phyloP scores from a whole-genome alignment of 1,140 invertebrate species.

The Leptinotarsa defecta region DNA sequence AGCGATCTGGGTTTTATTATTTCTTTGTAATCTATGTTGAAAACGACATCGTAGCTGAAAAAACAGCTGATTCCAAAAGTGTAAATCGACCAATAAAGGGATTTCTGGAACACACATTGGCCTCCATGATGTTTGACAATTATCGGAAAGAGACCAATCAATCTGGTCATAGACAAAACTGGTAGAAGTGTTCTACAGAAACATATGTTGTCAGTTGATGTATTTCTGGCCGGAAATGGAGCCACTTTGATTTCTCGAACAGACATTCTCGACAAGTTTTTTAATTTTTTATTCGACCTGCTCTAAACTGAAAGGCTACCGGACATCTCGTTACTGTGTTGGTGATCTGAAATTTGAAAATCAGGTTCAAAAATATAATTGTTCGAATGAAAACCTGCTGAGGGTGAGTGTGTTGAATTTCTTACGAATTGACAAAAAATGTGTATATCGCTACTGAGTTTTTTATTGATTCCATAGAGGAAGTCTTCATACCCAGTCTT shows the following conservation, averaged over 20 bases:
- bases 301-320: too few species aligned
- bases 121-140: conserved; percentile 27
- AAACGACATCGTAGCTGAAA: conserved; percentile 30
- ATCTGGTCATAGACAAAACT: conserved; percentile 33
- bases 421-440: too few species aligned
- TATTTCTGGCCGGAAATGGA: not conserved
- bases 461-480: too few species aligned
- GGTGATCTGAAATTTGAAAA: too few species aligned
- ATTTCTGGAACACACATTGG: conserved; percentile 40
- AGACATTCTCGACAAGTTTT: not conserved
- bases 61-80: conserved; percentile 31
- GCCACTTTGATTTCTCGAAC: conserved; percentile 4
- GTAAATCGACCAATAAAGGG: conserved; percentile 39
- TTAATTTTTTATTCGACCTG: too few species aligned
- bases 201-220: conserved; percentile 31
- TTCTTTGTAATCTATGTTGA: conserved; percentile 36
- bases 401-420: too few species aligned
- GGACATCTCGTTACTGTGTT: too few species aligned
- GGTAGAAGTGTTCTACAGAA: conserved; percentile 41
- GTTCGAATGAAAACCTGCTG: too few species aligned
- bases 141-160: conserved; percentile 47
- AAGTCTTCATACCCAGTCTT: too few species aligned
- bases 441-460: too few species aligned
- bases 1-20: conserved; percentile 40
- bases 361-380: too few species aligned